Base-by-base conservation (phyloP, 2,113 vertebrate species). In the Phyllostomus discolor region DNA sequence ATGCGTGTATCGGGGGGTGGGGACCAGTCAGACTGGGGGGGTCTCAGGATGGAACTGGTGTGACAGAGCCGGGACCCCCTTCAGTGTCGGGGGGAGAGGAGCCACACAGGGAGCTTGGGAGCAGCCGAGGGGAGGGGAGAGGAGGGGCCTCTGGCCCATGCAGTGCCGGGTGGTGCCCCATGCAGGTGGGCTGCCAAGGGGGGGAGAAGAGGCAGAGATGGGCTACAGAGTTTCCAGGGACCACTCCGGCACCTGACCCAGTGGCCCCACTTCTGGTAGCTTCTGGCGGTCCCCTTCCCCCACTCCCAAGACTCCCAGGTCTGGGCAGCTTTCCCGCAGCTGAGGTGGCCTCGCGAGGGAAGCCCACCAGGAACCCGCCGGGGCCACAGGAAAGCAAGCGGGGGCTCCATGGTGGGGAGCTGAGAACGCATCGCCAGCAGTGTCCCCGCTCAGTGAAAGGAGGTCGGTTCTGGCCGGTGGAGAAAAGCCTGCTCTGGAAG, bases 1-100 rank as follows among this genome's bases (percentile, higher is more conserved):
- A 95, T 97, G 97, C 97, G 92, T 4, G 57, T 93, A 93, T 79
- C 2, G 41, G 78, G 78, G 26, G 19, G 2, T 28, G 59, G 54
- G 81, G n/a, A 46, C 69, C 38, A 35, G 7, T 19, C n/a, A 0
- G 57, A 73, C 69, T 28, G 8, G 20, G 67, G 46, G 54, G 48
- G 43, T 24, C 86, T 87, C 64, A 31, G 92, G 85, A 67, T 26
- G 35, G 62, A 72, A 83, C 66, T 72, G 54, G 35, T 5, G 62
- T 85, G 83, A 87, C 11, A 19, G 91, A 79, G 54, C 41, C 1
- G 20, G 48, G 85, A 78, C 26, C 41, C 83, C 75, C 17, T 83
- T 67, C 20, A 10, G 83, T 6, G 20, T 10, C 11, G 5, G 16
- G 33, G 73, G 52, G 64, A 59, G 73, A 70, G 67, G 73, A 75